Evolutionary conservation across 2,113 vertebrate genomes (phyloP).

Genomic region (Gadus macrocephalus): DNA sequence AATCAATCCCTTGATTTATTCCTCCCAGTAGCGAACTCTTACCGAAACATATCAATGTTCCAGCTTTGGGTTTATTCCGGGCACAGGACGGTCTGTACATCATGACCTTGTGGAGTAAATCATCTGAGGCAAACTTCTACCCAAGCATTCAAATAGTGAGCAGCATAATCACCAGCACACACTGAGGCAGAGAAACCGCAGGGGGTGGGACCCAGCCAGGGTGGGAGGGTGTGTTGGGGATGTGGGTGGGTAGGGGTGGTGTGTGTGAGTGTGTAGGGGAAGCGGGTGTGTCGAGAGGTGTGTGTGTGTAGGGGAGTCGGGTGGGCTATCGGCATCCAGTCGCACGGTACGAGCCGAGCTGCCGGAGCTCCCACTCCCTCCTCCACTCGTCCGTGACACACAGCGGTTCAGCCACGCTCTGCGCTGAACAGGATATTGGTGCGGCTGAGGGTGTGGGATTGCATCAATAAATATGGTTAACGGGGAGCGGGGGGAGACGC

Average conservation of each 20-base stretch:
- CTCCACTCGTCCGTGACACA: constrained; percentile 34
- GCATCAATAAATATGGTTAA: constrained; percentile 56
- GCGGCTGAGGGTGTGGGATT: constrained; percentile 42
- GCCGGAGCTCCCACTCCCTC: constrained; percentile 29
- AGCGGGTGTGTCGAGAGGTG: background rate
- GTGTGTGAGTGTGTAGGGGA: background rate
- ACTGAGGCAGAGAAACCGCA: no score
- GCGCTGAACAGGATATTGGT: constrained; percentile 21
- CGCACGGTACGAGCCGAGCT: constrained; percentile 40
- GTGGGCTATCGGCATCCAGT: background rate
- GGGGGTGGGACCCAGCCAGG: constrained; percentile 8
- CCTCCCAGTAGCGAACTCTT: no score
- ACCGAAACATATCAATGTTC: no score
- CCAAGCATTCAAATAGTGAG: no score
- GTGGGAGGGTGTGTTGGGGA: background rate
- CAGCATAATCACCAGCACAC: no score
- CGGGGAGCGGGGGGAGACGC: constrained; percentile 22
- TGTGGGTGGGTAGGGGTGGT: background rate
- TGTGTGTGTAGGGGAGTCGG: background rate
- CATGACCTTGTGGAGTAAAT: no score
- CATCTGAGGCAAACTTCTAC: no score
- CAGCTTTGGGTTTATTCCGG: no score
- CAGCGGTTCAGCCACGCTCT: constrained; percentile 40
- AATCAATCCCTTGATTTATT: no score
- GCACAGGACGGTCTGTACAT: no score